Conservation (phyloP, 2,888 invertebrate genomes). For the Rhabditoides inermis region DNA sequence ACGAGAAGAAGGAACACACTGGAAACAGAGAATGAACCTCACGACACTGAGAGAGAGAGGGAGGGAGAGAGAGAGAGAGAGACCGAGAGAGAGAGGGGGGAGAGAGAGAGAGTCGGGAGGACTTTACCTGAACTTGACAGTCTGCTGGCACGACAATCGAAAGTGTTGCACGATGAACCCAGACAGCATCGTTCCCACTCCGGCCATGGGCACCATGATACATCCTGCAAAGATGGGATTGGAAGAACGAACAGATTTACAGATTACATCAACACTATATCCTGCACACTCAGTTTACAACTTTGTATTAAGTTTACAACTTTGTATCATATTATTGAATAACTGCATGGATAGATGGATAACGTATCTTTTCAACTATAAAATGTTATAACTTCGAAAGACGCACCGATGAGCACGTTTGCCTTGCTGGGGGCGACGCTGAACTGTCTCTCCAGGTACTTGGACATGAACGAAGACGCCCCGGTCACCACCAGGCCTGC, state of each 20-base stretch:
- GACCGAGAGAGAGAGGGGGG: no score
- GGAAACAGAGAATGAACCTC: conserved; percentile 52
- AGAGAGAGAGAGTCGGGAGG: no score
- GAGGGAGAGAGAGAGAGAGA: conserved; percentile 36
- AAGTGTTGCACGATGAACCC: conserved; percentile 74
- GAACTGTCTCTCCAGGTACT: conserved; percentile 75
- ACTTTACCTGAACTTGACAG: conserved; percentile 69
- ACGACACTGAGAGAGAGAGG: conserved; percentile 48
- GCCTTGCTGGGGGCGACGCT: conserved; percentile 69
- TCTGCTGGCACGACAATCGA: conserved; percentile 67
- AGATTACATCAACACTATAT: background rate
- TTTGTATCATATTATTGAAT: no score
- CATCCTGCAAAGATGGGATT: conserved; percentile 59
- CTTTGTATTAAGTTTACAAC: no score
- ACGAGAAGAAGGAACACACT: conserved; percentile 40
- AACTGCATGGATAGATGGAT: no score
- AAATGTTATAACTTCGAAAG: no score
- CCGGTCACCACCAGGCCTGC: conserved; percentile 53
- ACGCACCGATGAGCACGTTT: conserved; percentile 68
- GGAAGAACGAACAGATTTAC: background rate
- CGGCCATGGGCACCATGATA: conserved; percentile 76
- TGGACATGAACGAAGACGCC: conserved; percentile 73
- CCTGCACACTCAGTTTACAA: background rate
- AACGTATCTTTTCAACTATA: no score
- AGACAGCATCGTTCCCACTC: conserved; percentile 74